Evolutionary conservation across 2,888 invertebrate species (phyloP).

Genomic region (Steinernema hermaphroditum): DNA sequence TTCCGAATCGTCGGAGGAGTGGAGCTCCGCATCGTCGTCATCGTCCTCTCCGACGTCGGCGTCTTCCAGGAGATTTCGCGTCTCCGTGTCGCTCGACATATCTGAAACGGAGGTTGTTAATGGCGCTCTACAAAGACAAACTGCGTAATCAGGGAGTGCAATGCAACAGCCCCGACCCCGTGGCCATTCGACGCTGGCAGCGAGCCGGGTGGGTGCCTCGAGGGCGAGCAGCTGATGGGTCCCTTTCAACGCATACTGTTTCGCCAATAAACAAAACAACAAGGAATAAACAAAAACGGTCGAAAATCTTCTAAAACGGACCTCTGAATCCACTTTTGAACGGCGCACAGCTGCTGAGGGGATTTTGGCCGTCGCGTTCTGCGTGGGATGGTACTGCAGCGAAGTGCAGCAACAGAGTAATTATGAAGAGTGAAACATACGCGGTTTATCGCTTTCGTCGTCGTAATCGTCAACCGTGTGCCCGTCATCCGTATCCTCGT

Average conservation of each 20-base stretch:
- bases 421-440: conserved; percentile 3
- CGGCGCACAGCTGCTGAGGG: no score
- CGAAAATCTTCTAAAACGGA: no score
- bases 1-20: conserved; percentile 14
- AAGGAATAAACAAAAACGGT: background rate
- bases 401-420: background rate
- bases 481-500: conserved; percentile 23
- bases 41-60: conserved; percentile 46
- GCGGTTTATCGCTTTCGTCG: conserved; percentile 24
- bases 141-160: conserved; percentile 3
- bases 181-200: background rate
- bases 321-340: no score
- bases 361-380: no score
- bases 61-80: conserved; percentile 49
- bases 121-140: background rate
- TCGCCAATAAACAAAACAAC: conserved; percentile 20
- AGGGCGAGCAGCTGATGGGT: conserved; percentile 25
- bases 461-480: conserved; percentile 27
- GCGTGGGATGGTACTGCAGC: background rate
- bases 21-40: conserved; percentile 41
- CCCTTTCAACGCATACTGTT: conserved; percentile 10
- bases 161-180: conserved; percentile 5
- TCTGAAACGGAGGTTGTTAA: background rate
- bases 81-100: conserved; percentile 42
- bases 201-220: background rate